A percentile compares a stretch with the other conserved stretches of the same genome.
Evolutionary conservation across 2,113 vertebrate species (phyloP).

Genomic region (Psilopsiagon aymara): DNA sequence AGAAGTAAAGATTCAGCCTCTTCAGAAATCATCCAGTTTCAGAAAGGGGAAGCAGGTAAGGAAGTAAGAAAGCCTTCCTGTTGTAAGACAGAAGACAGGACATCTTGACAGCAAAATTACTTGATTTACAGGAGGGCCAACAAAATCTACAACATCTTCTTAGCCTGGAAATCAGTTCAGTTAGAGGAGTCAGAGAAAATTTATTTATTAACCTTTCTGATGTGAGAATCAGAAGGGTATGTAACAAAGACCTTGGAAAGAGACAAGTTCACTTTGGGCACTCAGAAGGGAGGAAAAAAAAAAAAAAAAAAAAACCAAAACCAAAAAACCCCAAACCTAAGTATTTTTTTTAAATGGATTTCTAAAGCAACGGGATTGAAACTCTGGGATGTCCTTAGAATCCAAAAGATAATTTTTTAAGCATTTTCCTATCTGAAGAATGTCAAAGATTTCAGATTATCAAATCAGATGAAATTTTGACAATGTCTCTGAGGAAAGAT

Average conservation of each 20-base stretch:
- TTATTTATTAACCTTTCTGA: not conserved
- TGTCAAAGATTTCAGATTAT: not conserved
- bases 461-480: not conserved
- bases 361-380: not conserved
- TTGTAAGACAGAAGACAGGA: not conserved
- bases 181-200: not conserved
- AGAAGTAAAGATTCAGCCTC: not conserved
- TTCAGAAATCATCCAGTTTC: not conserved
- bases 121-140: not conserved
- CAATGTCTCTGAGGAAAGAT: not conserved
- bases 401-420: not conserved
- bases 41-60: not conserved
- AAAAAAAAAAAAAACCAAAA: fast-evolving
- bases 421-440: not conserved
- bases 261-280: not conserved
- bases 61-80: not conserved
- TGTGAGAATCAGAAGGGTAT: not conserved
- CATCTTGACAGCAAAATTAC: not conserved
- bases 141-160: not conserved
- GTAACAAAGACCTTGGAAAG: not conserved
- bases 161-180: not conserved
- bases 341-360: not conserved
- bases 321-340: not conserved
- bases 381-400: not conserved
- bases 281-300: not conserved